Evolutionary conservation across 1,140 invertebrate species (phyloP).

Genomic region (Solenopsis fugax): DNA sequence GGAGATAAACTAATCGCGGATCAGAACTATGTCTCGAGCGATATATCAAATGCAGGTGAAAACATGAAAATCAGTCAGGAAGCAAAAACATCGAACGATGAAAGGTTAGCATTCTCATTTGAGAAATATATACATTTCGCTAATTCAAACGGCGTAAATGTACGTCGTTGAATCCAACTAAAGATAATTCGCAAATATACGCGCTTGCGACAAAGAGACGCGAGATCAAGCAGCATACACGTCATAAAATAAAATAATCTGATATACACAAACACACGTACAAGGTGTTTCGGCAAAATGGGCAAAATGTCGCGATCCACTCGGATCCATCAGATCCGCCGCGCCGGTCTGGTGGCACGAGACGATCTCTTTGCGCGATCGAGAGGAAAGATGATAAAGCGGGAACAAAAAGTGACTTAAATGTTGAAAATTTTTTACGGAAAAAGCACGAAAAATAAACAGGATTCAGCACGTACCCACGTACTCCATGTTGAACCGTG

Average conservation of each 20-base stretch:
- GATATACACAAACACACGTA: conserved; percentile 23
- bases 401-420: background rate
- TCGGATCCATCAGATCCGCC: background rate
- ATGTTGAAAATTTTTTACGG: conserved; percentile 44
- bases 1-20: background rate
- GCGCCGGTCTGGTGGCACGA: too few relatives aligned
- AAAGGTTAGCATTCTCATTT: conserved; percentile 11
- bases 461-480: conserved; percentile 77
- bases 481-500: conserved; percentile 81
- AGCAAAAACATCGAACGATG: too few relatives aligned
- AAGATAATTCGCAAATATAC: conserved; percentile 3
- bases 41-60: background rate
- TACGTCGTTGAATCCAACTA: background rate
- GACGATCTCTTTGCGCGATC: background rate
- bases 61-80: background rate
- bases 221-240: conserved; percentile 41
- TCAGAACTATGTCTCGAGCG: background rate
- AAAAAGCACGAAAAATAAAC: conserved; percentile 69
- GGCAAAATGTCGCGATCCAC: background rate
- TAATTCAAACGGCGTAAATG: background rate
- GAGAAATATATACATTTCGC: background rate
- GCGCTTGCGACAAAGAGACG: conserved; percentile 27
- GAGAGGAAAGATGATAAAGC: background rate
- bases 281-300: background rate
- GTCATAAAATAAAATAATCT: conserved; percentile 65